A percentile compares a stretch with the other conserved stretches of the same genome.
These are phyloP conservation scores for Oxyura jamaicensis DNA, from an alignment of 2,113 vertebrate species.

Conservation along the genomic window DNA sequence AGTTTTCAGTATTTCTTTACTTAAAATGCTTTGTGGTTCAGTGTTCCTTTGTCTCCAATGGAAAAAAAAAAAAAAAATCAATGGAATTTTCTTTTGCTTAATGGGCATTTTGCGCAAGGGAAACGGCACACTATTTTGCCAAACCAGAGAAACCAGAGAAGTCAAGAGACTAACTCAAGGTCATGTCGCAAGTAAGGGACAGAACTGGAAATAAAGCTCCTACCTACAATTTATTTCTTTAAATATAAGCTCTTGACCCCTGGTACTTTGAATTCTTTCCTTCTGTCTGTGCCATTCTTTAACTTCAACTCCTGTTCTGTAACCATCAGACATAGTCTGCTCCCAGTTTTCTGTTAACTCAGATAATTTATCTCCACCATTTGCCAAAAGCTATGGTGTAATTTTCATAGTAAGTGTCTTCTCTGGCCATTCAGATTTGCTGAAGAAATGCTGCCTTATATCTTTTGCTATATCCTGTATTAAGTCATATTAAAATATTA, in stretches of 20 bases:
- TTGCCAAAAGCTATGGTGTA: background rate
- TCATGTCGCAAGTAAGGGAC: background rate
- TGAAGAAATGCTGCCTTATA: background rate
- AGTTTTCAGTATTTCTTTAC: background rate
- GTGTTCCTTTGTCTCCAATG: background rate
- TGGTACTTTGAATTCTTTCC: background rate
- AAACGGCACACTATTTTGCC: background rate
- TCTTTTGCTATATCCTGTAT: background rate
- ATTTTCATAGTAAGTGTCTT: background rate
- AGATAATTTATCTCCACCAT: background rate
- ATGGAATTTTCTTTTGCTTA: background rate
- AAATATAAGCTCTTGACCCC: background rate
- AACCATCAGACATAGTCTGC: background rate
- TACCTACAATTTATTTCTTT: background rate
- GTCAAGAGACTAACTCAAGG: background rate
- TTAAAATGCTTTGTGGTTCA: background rate
- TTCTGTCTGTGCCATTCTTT: background rate
- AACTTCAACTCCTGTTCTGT: background rate
- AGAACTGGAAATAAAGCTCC: background rate
- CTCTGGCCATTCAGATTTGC: background rate
- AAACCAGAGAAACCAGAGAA: background rate
- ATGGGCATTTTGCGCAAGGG: background rate
- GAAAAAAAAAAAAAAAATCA: too few relatives aligned
- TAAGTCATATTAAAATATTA: background rate
- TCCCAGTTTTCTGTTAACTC: background rate